Percentiles rank a stretch among this genome's conserved stretches.
These are phyloP conservation scores for Xestoiulus laeticollis DNA, from an alignment of 2,888 invertebrate species.

Conservation along the genomic window DNA sequence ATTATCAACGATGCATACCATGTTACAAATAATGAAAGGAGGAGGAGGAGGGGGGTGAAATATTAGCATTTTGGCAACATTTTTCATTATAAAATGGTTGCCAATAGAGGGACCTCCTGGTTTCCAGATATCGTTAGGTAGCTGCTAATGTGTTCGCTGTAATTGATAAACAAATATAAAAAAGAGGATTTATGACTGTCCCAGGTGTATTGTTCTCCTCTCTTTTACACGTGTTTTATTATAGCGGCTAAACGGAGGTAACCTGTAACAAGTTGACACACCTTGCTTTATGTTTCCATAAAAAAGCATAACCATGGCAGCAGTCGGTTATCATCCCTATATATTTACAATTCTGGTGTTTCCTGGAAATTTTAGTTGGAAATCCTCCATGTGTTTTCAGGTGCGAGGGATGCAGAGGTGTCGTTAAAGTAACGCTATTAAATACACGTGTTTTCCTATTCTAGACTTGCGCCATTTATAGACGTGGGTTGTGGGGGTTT, in stretches of 20 bases:
- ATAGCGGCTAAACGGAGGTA: not conserved
- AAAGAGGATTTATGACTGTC: slow-evolving; percentile 28
- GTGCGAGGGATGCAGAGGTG: not conserved
- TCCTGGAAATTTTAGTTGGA: not conserved
- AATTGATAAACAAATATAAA: slow-evolving; percentile 10
- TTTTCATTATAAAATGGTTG: not conserved
- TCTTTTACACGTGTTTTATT: slow-evolving; percentile 28
- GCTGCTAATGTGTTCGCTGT: slow-evolving; percentile 1
- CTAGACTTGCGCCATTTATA: not conserved
- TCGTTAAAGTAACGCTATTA: not conserved
- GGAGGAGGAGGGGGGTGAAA: not conserved
- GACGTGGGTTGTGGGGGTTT: not conserved
- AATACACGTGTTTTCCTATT: not conserved
- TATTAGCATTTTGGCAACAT: not conserved
- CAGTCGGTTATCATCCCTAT: not conserved
- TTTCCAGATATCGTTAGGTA: slow-evolving; percentile 24
- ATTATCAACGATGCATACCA: slow-evolving; percentile 7
- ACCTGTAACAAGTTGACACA: slow-evolving; percentile 28
- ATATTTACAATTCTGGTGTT: not conserved
- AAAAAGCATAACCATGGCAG: not conserved
- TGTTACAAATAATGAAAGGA: not conserved
- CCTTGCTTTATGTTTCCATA: not conserved
- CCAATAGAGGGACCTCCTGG: not conserved
- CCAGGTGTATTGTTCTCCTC: not conserved
- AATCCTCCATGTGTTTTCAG: not conserved